These are phyloP conservation scores for Bursaphelenchus mucronatus DNA, from an alignment of 1,140 invertebrate genomes.

Conservation along the genomic window DNA sequence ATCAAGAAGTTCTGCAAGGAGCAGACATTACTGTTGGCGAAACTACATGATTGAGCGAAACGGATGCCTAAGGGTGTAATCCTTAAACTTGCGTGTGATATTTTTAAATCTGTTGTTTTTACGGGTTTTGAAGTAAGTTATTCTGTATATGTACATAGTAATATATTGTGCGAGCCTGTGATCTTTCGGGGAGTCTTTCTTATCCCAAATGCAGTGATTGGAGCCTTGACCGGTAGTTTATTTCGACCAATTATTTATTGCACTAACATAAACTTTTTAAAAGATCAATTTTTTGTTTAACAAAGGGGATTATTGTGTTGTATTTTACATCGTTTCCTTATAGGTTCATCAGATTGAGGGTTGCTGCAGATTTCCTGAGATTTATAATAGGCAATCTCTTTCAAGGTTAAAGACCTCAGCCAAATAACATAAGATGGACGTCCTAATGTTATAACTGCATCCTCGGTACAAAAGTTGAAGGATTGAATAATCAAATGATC, in stretches of 20 bases:
- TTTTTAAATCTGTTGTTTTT: neutral
- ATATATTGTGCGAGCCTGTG: too few species aligned
- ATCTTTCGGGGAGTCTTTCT: too few species aligned
- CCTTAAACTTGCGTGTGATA: neutral
- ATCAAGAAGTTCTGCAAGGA: conserved; percentile 16
- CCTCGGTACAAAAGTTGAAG: conserved; percentile 9
- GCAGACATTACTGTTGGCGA: conserved; percentile 7
- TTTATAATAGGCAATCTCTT: conserved; percentile 5
- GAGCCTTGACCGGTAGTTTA: too few species aligned
- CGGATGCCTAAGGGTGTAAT: neutral
- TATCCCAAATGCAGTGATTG: too few species aligned
- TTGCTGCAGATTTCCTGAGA: too few species aligned
- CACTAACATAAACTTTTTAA: too few species aligned
- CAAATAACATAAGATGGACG: conserved; percentile 9
- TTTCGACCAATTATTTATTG: too few species aligned
- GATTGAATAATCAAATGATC: conserved; percentile 7
- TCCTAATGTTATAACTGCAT: neutral
- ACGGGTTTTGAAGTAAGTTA: neutral
- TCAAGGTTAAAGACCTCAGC: conserved; percentile 8
- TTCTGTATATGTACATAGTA: neutral
- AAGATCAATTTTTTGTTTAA: too few species aligned
- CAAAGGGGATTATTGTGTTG: too few species aligned
- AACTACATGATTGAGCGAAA: neutral
- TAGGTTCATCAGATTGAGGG: too few species aligned
- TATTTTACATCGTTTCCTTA: too few species aligned